phyloP scores from a whole-genome alignment of 2,113 vertebrate species.

The Crotalus viridis region DNA sequence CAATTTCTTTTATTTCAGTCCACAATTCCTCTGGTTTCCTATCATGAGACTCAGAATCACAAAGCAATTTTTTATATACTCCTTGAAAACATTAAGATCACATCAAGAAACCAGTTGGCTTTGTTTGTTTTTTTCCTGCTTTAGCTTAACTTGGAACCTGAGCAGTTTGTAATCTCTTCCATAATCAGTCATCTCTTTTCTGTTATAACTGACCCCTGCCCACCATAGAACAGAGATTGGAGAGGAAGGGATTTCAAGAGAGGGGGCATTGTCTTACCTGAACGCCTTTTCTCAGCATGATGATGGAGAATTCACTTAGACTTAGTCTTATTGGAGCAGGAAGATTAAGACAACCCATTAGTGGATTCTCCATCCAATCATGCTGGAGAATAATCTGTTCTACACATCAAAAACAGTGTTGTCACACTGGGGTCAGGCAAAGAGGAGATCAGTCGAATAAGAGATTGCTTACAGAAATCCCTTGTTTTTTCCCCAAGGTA shows the following conservation, averaged over 20 bases:
- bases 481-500: background rate
- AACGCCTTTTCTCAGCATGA: too few species aligned
- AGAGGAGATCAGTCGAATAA: background rate
- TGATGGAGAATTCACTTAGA: too few species aligned
- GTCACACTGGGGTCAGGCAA: background rate
- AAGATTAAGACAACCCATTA: too few species aligned
- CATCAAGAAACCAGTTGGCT: background rate
- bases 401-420: background rate
- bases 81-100: background rate
- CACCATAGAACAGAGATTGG: background rate
- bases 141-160: background rate
- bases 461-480: background rate
- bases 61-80: background rate
- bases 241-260: background rate
- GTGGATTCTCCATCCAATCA: too few species aligned
- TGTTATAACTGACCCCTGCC: background rate
- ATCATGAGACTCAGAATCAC: background rate
- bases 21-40: background rate
- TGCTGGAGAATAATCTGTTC: background rate
- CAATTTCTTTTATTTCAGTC: background rate
- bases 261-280: too few species aligned
- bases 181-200: background rate
- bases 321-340: too few species aligned
- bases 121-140: background rate
- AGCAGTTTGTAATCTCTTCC: background rate